Conservation (phyloP, 1,140 invertebrate species). For the Macrostomum lignano region DNA sequence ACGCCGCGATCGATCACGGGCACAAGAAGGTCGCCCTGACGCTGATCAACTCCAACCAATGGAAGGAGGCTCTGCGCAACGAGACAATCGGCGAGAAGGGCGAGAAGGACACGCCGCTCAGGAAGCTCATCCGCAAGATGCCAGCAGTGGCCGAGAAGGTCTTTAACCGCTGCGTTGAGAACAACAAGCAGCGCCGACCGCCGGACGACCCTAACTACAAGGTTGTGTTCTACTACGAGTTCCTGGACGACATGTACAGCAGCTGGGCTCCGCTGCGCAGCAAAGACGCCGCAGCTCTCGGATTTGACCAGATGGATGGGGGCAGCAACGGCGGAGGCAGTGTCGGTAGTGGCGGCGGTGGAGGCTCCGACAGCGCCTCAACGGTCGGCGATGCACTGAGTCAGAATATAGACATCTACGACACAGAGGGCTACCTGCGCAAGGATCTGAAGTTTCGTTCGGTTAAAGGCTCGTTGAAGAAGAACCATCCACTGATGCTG, state of each 20-base stretch:
- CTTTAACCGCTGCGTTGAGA: slow-evolving; percentile 27
- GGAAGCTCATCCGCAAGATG: slow-evolving; percentile 30
- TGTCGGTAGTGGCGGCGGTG: no score
- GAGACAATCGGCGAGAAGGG: slow-evolving; percentile 16
- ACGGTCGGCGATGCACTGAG: no score
- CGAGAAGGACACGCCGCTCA: slow-evolving; percentile 27
- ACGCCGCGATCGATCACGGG: slow-evolving; percentile 28
- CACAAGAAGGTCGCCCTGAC: slow-evolving; percentile 22
- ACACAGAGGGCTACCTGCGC: no score
- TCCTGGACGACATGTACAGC: slow-evolving; percentile 31
- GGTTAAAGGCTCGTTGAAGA: neutral
- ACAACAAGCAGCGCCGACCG: slow-evolving; percentile 18
- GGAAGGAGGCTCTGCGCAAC: slow-evolving; percentile 26
- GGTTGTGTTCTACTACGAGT: slow-evolving; percentile 30
- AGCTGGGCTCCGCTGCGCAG: slow-evolving; percentile 9
- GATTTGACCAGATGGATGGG: no score
- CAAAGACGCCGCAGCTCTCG: no score
- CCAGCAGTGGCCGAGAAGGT: slow-evolving; percentile 31
- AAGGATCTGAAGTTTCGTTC: no score
- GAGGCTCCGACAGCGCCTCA: no score
- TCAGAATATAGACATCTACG: no score
- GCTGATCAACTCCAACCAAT: slow-evolving; percentile 24
- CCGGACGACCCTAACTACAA: slow-evolving; percentile 19
- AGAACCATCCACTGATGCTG: slow-evolving; percentile 2
- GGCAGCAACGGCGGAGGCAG: no score